These are phyloP conservation scores for Melipona beecheii DNA, from an alignment of 2,888 invertebrate species.

Conservation along the genomic window DNA sequence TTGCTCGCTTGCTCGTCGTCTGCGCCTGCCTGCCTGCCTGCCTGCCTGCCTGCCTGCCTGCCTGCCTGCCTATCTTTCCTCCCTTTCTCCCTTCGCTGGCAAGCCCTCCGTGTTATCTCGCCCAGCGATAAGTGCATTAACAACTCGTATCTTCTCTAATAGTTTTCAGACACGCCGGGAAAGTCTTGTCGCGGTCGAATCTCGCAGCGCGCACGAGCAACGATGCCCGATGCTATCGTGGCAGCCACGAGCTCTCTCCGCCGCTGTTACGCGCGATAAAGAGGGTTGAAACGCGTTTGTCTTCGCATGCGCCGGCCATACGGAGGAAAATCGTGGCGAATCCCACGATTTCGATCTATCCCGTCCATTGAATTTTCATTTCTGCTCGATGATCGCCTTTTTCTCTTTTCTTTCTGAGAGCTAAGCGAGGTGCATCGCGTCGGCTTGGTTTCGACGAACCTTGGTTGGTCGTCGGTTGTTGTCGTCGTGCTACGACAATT, in stretches of 20 bases:
- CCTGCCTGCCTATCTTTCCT: constrained; percentile 28
- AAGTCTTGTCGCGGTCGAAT: constrained; percentile 65
- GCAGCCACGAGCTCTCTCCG: constrained; percentile 27
- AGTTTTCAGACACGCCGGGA: constrained; percentile 70
- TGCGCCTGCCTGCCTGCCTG: constrained; percentile 42
- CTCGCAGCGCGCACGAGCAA: constrained; percentile 48
- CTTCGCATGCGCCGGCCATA: constrained; percentile 5
- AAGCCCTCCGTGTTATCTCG: constrained; percentile 64
- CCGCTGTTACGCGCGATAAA: constrained; percentile 28
- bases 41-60: constrained; percentile 37
- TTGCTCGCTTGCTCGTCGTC: constrained; percentile 57
- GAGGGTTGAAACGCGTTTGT: constrained; percentile 33
- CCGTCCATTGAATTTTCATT: background rate
- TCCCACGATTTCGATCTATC: constrained; percentile 3
- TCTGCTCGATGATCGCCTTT: background rate
- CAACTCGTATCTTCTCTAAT: constrained; percentile 72
- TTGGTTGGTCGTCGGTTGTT: background rate
- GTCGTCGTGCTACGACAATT: constrained; percentile 5
- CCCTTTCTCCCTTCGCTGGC: constrained; percentile 44
- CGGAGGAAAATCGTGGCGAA: background rate
- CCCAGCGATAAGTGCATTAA: constrained; percentile 70
- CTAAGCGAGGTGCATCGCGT: background rate
- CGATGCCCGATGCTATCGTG: constrained; percentile 55
- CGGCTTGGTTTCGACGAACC: background rate
- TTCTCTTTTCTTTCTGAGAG: too few species aligned